Base-by-base conservation (phyloP, 1,140 invertebrate species). In the Aphelinus certus region DNA sequence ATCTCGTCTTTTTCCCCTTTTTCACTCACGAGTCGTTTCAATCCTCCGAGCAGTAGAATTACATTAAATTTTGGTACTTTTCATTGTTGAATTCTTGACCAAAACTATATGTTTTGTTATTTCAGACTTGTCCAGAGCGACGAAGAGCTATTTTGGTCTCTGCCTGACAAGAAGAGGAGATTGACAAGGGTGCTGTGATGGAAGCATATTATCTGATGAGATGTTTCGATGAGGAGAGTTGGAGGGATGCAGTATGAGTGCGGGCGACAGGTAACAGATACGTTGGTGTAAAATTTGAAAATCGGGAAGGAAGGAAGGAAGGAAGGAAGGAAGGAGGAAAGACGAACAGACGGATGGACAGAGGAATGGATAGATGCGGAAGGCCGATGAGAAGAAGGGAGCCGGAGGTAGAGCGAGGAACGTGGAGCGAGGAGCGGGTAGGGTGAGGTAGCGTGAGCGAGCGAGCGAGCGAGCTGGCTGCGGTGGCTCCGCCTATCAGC, bases 401-500 rank as follows among this genome's bases (percentile, higher is more conserved):
- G 81, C 26, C 26, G 69, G 84, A 82, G 83, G 78, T 81, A 82
- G 83, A 78, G 79, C 26, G 80, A 83, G 81, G 82, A 81, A 84
- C 80, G 83, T 84, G 80, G 82, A 85, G 84, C 83, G 85, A 87
- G 26, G 26, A 26, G 26, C 26, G 26, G 26, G 26, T 26, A 26
- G 51, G 9, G 51, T 53, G 4, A 9, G 9, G 51, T 53, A 26
- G 4, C 51, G 51, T 53, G 4, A 9, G 26, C 26, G 26, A 26
- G 56, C 47, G 56, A 9, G 26, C 26, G 4, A 53, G 51, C 51
- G n/a, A n/a, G 49, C 43, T 43, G 2, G 51, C 42, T 5, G 47
- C 67, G 81, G 83, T 86, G 83, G 86, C 86, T 87, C 86, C 86
- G 86, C 86, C 87, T 87, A 87, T 87, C 83, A 53, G 81, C 51